Base-by-base conservation (phyloP, 1,140 invertebrate genomes). In the Phthorimaea operculella region DNA sequence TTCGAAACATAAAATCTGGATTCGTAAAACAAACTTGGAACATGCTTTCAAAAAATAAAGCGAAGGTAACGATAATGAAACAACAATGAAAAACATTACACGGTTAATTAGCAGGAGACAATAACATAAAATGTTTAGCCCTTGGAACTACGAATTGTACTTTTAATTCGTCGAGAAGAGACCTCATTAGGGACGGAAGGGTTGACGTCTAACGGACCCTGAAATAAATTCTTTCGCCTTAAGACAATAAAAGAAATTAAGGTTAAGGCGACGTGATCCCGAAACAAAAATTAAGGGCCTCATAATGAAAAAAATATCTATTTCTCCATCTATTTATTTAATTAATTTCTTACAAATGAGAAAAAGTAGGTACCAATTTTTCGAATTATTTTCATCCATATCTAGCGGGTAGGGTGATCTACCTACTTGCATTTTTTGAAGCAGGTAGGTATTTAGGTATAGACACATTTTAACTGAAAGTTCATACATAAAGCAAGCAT, bases 81-180 rank as follows among this genome's bases (percentile, higher is more conserved):
- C 54, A 50, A 51, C 61, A 54, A 51, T 63, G 51, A 55, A 55
- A 52, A 57, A 33, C 52, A 59, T 63, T 70, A 66, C 61, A 68
- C 68, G 68, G 63, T 62, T 60, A 64, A 68, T 68, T 64, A 60
- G 49, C 52, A 59, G 39, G 39, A 14, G 45, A 51, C 57, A 44
- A 14, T 62, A 53, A 62, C 66, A 64, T 71, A 71, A 71, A 71
- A 57, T 66, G 59, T 53, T 59, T 67, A 65, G 59, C 64, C 66
- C 62, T 57, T 54, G 16, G 52, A 63, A 60, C 56, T 66, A 64
- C 54, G 57, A 61, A 62, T 66, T 57, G 44, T 52, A 60, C 55
- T 64, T 71, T 68, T 71, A 71, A 64, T 71, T 71, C 62, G 49
- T 52, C 51, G 47, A 61, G 55, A 60, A 54, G 51, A 18, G 28